Evolutionary conservation across 2,888 invertebrate genomes (phyloP), one percentile per base, ranked within the genome.

Genomic region (Drosophila picticornis): DNA sequence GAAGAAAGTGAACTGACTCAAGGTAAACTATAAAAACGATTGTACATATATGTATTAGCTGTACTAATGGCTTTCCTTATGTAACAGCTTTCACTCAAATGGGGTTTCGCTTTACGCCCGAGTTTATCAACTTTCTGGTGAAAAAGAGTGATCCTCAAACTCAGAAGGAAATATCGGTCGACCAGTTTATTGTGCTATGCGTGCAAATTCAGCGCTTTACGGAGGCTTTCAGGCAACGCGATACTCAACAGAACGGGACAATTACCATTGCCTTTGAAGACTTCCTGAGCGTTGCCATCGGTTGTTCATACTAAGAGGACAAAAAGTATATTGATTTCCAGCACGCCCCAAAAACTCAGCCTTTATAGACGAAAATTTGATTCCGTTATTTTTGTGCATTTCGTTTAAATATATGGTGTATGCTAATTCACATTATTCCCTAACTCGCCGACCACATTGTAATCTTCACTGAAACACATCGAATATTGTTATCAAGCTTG

Each of bases 221-320:
- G 38, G 98, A 98, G 91, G 97, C 97, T 29, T 99, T 99, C 92
- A 94, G 96, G 88, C 94, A 94, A 64, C 95, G 96, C 61, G 98
- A 99, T 92, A 94, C 95, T 0, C 96, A 97, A 81, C 95, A 96
- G 93, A 96, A 96, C 86, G 99, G 98, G 40, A 94, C 95, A 10
- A 97, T 99, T 61, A 96, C 96, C 2, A 96, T 98, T 90, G 96
- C 94, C 32, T 99, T 98, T 91, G 99, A 99, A 94, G 98, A 99
- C 91, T 99, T 98, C 90, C 94, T 99, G 55, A 95, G 95, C 73
- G 95, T 98, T 83, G 97, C 97, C 38, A 95, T 98, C 52, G 96
- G 95, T 88, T 96, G 96, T 92, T 96, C 96, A 1, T 85, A 85
- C 61, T 85, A 53, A 46, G 9, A 25, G 25, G 7, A 25, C 16